A percentile compares a stretch with the other conserved stretches of the same genome.
Evolutionary conservation across 2,888 invertebrate species (phyloP).

Genomic region (Elysia crispata): DNA sequence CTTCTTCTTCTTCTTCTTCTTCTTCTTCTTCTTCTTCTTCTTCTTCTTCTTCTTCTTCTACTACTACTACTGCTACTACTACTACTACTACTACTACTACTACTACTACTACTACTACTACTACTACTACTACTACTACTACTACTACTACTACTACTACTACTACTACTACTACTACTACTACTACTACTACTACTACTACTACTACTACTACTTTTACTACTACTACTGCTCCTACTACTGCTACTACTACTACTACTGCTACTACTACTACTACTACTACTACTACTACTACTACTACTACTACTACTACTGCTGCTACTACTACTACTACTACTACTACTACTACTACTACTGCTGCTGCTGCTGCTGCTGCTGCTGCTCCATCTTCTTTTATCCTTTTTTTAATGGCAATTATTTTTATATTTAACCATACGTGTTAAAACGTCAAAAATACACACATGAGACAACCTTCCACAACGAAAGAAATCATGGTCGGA

Average conservation of each 20-base stretch:
- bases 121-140: slow-evolving; percentile 19
- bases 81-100: slow-evolving; percentile 19
- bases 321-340: slow-evolving; percentile 9
- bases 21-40: too few species aligned
- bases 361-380: background rate
- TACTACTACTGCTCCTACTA: slow-evolving; percentile 2
- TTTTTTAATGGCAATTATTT: too few species aligned
- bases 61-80: background rate
- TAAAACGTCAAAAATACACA: too few species aligned
- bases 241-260: slow-evolving; percentile 4
- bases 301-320: background rate
- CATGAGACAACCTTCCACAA: too few species aligned
- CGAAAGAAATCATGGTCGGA: too few species aligned
- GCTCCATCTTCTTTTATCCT: background rate
- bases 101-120: slow-evolving; percentile 3
- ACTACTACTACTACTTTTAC: background rate
- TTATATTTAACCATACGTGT: too few species aligned
- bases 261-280: background rate
- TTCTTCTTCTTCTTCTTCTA: background rate
- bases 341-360: background rate
- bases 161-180: slow-evolving; percentile 16
- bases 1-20: too few species aligned
- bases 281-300: background rate
- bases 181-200: background rate
- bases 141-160: slow-evolving; percentile 19